A percentile compares a stretch with the other conserved stretches of the same genome.
These are phyloP conservation scores for Sarcophaga variegata DNA, from an alignment of 2,888 invertebrate species.

Conservation along the genomic window DNA sequence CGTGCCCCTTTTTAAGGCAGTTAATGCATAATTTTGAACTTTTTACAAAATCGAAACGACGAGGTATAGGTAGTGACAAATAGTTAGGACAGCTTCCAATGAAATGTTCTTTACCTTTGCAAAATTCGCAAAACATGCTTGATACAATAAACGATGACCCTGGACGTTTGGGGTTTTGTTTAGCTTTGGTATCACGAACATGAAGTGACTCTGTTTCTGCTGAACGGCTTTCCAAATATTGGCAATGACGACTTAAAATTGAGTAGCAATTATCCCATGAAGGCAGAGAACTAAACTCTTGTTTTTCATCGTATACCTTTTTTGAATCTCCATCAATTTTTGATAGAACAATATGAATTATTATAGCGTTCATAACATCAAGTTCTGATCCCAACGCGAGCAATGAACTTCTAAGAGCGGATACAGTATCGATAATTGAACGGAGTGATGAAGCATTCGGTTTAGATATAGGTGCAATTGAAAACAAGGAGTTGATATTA, in stretches of 20 bases:
- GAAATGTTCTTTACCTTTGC: slow-evolving; percentile 9
- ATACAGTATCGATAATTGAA: slow-evolving; percentile 28
- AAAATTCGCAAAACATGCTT: slow-evolving; percentile 19
- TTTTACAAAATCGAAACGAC: slow-evolving; percentile 47
- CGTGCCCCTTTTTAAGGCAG: slow-evolving; percentile 42
- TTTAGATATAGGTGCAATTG: neutral
- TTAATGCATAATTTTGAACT: slow-evolving; percentile 37
- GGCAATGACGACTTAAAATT: slow-evolving; percentile 25
- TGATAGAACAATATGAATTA: slow-evolving; percentile 30
- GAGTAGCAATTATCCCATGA: slow-evolving; percentile 27
- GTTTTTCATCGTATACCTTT: slow-evolving; percentile 38
- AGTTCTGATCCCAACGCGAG: slow-evolving; percentile 26
- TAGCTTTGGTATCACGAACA: slow-evolving; percentile 1
- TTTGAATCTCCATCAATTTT: slow-evolving; percentile 40
- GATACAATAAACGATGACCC: slow-evolving; percentile 19
- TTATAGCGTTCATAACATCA: slow-evolving; percentile 34
- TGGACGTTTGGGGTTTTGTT: neutral
- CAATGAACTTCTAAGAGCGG: slow-evolving; percentile 25
- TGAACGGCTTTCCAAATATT: neutral
- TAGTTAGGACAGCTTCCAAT: slow-evolving; percentile 22
- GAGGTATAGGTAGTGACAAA: slow-evolving; percentile 4
- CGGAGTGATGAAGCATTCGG: slow-evolving; percentile 4
- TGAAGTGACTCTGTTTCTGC: neutral
- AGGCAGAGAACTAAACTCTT: slow-evolving; percentile 34
- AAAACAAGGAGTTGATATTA: slow-evolving; percentile 33